These are phyloP conservation scores for Brassicogethes aeneus DNA, from an alignment of 2,888 invertebrate species.

Conservation along the genomic window DNA sequence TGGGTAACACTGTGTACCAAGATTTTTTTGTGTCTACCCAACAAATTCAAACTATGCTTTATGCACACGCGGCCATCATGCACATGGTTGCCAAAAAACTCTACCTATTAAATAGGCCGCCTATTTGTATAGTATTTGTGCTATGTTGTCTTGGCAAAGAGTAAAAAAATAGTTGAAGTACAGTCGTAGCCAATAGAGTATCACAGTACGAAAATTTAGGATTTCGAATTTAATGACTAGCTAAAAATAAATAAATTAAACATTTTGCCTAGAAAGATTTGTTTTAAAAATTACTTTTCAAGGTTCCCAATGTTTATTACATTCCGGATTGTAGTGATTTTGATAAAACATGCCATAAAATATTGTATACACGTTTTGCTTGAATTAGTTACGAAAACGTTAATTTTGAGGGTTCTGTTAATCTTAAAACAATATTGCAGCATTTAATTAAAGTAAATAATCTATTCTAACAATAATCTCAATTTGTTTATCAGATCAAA, in stretches of 20 bases:
- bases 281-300: too few species aligned
- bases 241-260: slow-evolving; percentile 9
- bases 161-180: too few species aligned
- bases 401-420: neutral
- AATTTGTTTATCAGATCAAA: slow-evolving; percentile 1
- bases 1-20: too few species aligned
- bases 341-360: slow-evolving; percentile 2
- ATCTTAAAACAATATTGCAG: slow-evolving; percentile 1
- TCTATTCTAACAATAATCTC: slow-evolving; percentile 8
- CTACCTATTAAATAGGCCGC: too few species aligned
- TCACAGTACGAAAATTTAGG: slow-evolving; percentile 33
- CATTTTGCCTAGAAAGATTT: too few species aligned
- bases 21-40: too few species aligned
- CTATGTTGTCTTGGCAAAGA: too few species aligned
- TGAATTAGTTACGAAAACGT: neutral
- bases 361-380: neutral
- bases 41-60: too few species aligned
- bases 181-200: slow-evolving; percentile 25
- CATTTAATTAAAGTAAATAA: slow-evolving; percentile 3
- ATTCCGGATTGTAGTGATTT: neutral
- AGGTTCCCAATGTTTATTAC: too few species aligned
- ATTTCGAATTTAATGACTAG: slow-evolving; percentile 27
- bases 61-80: too few species aligned
- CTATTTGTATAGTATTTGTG: too few species aligned
- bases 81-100: too few species aligned